These are phyloP conservation scores for Zaprionus africanus DNA, from an alignment of 1,140 invertebrate species.

Conservation along the genomic window DNA sequence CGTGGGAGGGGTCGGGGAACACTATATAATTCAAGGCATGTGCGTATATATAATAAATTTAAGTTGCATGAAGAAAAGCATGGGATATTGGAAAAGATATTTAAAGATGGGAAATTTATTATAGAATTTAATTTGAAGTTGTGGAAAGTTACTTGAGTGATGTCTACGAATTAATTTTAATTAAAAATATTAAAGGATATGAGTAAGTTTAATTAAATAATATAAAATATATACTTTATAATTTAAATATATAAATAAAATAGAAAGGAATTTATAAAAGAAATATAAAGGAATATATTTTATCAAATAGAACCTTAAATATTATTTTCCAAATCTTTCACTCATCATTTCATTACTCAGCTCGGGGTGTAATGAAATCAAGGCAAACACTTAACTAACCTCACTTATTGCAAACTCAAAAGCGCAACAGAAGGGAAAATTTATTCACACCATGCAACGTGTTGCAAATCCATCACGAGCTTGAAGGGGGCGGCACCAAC, in stretches of 20 bases:
- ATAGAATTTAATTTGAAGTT: background rate
- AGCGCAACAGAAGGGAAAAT: background rate
- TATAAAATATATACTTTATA: background rate
- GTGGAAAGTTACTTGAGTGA: background rate
- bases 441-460: background rate
- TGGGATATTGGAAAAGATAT: background rate
- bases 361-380: background rate
- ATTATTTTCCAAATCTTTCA: no score
- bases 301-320: no score
- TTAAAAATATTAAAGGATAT: background rate
- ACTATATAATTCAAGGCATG: slow-evolving; percentile 5
- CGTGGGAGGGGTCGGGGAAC: background rate
- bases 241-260: background rate
- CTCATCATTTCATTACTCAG: no score
- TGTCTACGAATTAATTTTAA: no score
- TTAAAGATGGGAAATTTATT: background rate
- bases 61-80: background rate
- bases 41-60: background rate
- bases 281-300: no score
- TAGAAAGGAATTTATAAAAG: no score
- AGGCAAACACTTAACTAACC: background rate
- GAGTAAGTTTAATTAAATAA: background rate
- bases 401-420: background rate
- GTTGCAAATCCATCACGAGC: slow-evolving; percentile 15
- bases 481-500: background rate